These are phyloP conservation scores for Stenurella melanura DNA, from an alignment of 2,888 invertebrate genomes.

Conservation along the genomic window DNA sequence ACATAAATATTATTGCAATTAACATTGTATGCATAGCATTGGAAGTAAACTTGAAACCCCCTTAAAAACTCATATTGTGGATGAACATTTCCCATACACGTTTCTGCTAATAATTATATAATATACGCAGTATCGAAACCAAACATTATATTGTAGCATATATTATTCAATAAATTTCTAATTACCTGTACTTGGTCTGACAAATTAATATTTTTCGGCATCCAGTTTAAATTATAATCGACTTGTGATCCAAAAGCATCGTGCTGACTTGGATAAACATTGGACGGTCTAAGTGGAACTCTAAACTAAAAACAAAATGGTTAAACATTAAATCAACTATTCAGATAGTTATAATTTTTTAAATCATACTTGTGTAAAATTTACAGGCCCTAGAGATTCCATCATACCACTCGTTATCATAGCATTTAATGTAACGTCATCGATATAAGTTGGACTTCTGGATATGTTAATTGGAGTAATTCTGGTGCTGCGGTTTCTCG, in stretches of 20 bases:
- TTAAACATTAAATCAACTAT: not conserved
- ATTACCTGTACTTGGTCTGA: constrained; percentile 40
- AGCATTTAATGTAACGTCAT: constrained; percentile 58
- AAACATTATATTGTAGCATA: not conserved
- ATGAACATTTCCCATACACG: too few relatives aligned
- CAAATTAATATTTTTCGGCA: constrained; percentile 58
- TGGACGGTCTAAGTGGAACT: constrained; percentile 50
- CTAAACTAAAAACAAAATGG: constrained; percentile 47
- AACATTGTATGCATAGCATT: too few relatives aligned
- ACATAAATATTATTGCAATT: too few relatives aligned
- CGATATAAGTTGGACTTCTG: constrained; percentile 56
- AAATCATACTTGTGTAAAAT: constrained; percentile 55
- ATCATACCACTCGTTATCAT: constrained; percentile 58
- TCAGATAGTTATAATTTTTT: not conserved
- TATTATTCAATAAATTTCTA: not conserved
- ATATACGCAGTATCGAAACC: too few relatives aligned
- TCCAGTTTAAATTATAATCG: constrained; percentile 59
- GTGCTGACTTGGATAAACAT: constrained; percentile 50
- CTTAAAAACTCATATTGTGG: too few relatives aligned
- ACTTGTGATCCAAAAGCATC: constrained; percentile 55
- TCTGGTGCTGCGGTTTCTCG: constrained; percentile 47
- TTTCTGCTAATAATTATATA: too few relatives aligned
- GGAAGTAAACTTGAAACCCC: too few relatives aligned
- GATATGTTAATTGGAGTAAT: constrained; percentile 47
- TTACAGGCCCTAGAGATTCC: constrained; percentile 57